Evolutionary conservation across 1,140 invertebrate genomes (phyloP), one percentile per base, ranked within the genome.

Genomic region (Gonatopus flavifemur): DNA sequence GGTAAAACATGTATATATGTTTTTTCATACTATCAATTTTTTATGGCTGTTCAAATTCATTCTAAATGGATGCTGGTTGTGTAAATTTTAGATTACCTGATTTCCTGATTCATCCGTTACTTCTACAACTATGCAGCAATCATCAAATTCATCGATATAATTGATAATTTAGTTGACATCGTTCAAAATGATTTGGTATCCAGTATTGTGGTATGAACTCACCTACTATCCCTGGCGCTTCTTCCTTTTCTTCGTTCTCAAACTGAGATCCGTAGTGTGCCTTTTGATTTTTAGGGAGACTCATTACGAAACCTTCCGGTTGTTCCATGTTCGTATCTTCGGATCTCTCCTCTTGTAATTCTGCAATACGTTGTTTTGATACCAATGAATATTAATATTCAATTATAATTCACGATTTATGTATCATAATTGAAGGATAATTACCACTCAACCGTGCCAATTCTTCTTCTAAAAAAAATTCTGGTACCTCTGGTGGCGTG

Each of bases 401-500:
- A 1, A 33, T 16, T 15, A 16, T 9, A 31, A 49, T 45, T 38
- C n/a, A 46, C 36, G 47, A 28, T 24, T 33, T 18, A 45, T 18
- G 35, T 35, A 3, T 2, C 15, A 21, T 15, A 25, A 44, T 32
- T 38, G 1, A 12, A 20, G 38, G 1, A 8, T 19, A 31, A 24
- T 60, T 66, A 74, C 74, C 73, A 50, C 70, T 70, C 25, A 57
- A 57, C 38, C 71, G 64, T 25, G 67, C 62, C 9, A 75, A 48
- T 45, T 77, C 75, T 6, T 72, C 73, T 31, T 82, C 74, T 38
- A 86, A 62, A 21, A 85, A 64, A 67, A 82, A 74, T 49, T 83
- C 80, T 1, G 90, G 89, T 19, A 90, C 82, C 44, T 88, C 87
- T 0, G 92, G 92, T 3, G 90, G 90, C 0, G 89, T 89, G 69